Base-by-base conservation (phyloP, 2,113 vertebrate genomes). In the Trochalopteron elliotii region DNA sequence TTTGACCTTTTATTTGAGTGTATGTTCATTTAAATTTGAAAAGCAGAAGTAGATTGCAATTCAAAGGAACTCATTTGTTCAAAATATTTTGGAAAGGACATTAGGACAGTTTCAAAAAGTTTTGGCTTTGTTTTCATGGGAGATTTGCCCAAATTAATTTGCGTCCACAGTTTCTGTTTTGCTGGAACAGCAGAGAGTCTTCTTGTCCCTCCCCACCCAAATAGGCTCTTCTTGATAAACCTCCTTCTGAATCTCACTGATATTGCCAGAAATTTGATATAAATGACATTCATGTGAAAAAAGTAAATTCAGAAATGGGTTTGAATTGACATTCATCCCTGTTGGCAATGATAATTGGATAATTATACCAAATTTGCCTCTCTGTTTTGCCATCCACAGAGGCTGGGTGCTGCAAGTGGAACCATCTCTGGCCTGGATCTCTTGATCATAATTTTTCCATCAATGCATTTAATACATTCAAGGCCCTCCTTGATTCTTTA, bases 141-240 rank as follows among this genome's bases (percentile, higher is more conserved):
- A 94, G 92, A 89, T 67, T 56, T 86, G 94, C 88, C 94, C 86
- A 94, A 95, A 94, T 80, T 93, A 89, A 92, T 83, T 92, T 92
- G 49, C 42, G 90, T 61, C 59, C 68, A 70, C 5, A 0, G 64
- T 83, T 93, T 92, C 60, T 83, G 63, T 55, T 97, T 63, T 79
- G 78, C 93, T 96, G 87, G 93, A 96, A 65, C 42, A 87, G 95
- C 89, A 83, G 82, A 71, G 59, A 37, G 21, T 80, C 90, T 83
- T 94, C 82, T 90, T 65, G 82, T 68, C 31, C 39, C 44, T 94
- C 83, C 13, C 64, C 5, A 6, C 60, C 28, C 68, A 78, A 74
- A 37, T 49, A 9, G 15, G 35, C 24, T 92, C 55, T 47, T 88
- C 71, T 52, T 83, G 60, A 90, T 67, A 74, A 88, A 60, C 22